Evolutionary conservation across 2,113 vertebrate genomes (phyloP).

Genomic region (Myrmecophaga tridactyla): DNA sequence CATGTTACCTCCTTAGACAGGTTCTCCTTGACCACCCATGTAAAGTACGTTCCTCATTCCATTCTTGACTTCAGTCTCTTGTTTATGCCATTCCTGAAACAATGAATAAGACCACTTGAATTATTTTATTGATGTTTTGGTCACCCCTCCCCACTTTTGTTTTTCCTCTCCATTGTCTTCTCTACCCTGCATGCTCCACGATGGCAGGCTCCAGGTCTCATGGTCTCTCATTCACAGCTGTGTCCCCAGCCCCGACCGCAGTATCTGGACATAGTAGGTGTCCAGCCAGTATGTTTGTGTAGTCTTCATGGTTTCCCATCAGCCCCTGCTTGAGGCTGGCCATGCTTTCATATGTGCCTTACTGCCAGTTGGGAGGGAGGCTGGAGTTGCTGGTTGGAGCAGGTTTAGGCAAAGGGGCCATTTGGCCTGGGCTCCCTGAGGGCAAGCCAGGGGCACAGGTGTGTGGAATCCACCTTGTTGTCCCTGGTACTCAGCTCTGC

Average conservation of each 20-base stretch:
- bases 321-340: too few relatives aligned
- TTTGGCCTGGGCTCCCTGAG: neutral
- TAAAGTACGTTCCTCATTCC: neutral
- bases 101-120: neutral
- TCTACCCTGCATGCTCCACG: accelerated
- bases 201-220: neutral
- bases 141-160: accelerated
- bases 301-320: too few relatives aligned
- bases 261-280: neutral
- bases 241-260: neutral
- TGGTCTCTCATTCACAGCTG: neutral
- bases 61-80: neutral
- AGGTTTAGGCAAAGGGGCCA: neutral
- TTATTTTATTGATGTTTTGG: neutral
- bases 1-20: neutral
- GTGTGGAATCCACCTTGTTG: neutral
- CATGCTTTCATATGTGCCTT: neutral
- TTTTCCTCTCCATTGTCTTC: neutral
- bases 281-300: accelerated
- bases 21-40: neutral
- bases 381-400: neutral
- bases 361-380: neutral
- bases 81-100: neutral
- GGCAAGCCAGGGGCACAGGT: neutral
- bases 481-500: neutral